These are phyloP conservation scores for Trididemnum nubilum DNA, from an alignment of 23 tunicate species.

Conservation along the genomic window DNA sequence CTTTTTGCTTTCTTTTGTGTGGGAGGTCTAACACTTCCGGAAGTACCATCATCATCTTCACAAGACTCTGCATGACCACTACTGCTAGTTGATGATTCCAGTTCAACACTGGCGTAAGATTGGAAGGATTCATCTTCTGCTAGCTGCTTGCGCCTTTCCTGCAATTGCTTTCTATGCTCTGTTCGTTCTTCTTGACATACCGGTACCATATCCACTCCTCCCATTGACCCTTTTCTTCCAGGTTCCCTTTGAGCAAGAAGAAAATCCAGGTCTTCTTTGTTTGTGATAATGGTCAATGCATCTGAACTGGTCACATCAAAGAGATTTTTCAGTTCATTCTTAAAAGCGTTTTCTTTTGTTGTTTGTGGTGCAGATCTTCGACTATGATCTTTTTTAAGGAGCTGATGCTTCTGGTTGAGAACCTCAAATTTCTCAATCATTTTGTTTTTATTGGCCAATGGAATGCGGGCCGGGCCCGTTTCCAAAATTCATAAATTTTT, in stretches of 20 bases:
- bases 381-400: neutral
- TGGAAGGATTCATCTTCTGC: too few species aligned
- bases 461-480: constrained; percentile 7
- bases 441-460: too few species aligned
- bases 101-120: too few species aligned
- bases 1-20: constrained; percentile 24
- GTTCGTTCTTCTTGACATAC: constrained; percentile 3
- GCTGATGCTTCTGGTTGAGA: neutral
- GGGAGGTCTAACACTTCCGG: constrained; percentile 30
- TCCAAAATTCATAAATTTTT: constrained; percentile 8
- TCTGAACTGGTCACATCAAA: constrained; percentile 4
- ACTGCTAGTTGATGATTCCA: constrained; percentile 26
- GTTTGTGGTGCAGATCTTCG: too few species aligned
- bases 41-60: constrained; percentile 34
- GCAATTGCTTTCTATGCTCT: neutral
- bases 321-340: constrained; percentile 21
- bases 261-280: too few species aligned
- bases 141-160: neutral
- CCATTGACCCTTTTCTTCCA: too few species aligned
- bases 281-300: too few species aligned
- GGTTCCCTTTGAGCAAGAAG: too few species aligned
- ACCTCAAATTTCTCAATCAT: too few species aligned
- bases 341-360: too few species aligned
- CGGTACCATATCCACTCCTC: too few species aligned
- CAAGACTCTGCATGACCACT: constrained; percentile 7